These are phyloP conservation scores for Drosophila parthenogenetica DNA, from an alignment of 2,888 invertebrate species.

Conservation along the genomic window DNA sequence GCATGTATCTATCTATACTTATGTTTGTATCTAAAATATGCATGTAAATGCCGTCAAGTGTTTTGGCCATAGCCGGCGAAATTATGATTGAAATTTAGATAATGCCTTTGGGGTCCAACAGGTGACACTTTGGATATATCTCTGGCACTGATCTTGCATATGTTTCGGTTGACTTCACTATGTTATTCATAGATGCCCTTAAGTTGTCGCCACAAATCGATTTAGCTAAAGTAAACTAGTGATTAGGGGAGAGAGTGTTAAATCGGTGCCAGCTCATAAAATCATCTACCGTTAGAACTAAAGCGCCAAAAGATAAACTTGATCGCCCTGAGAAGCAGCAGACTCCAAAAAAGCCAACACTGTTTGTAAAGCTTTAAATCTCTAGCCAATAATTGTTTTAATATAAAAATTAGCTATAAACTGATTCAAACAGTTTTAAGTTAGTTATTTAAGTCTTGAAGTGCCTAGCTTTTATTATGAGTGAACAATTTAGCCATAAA, in stretches of 20 bases:
- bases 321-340: slow-evolving; percentile 32
- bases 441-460: background rate
- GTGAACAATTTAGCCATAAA: background rate
- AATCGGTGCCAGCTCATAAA: slow-evolving; percentile 41
- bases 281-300: slow-evolving; percentile 26
- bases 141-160: slow-evolving; percentile 53
- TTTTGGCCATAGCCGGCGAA: slow-evolving; percentile 64
- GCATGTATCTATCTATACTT: slow-evolving; percentile 12
- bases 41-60: slow-evolving; percentile 65
- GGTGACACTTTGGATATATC: slow-evolving; percentile 42
- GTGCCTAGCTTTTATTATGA: background rate
- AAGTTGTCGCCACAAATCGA: slow-evolving; percentile 45
- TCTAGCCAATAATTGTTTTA: background rate
- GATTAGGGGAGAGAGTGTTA: slow-evolving; percentile 45
- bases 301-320: slow-evolving; percentile 39
- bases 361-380: background rate
- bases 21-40: slow-evolving; percentile 39
- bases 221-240: slow-evolving; percentile 4
- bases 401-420: too few species aligned
- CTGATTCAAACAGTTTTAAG: background rate
- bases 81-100: slow-evolving; percentile 80
- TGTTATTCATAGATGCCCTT: slow-evolving; percentile 65
- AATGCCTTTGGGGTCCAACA: slow-evolving; percentile 28
- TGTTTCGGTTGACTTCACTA: slow-evolving; percentile 61
- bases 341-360: too few species aligned